Base-by-base conservation (phyloP, 1,140 invertebrate species). In the Agraylea sexmaculata region DNA sequence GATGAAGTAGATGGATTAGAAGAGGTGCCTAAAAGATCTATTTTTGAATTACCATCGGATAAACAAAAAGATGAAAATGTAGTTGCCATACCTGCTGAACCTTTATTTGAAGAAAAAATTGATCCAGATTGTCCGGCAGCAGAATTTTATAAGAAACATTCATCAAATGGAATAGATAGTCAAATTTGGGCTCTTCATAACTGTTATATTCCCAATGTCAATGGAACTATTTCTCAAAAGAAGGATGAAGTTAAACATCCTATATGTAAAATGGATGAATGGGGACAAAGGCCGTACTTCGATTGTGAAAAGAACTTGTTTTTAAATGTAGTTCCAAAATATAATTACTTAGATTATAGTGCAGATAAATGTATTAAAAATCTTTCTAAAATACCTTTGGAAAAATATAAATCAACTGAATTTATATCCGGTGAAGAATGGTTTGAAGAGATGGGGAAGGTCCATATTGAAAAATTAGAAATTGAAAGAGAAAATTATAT, bases 171-270 rank as follows among this genome's bases (percentile, higher is more conserved):
- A 5, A 54, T 50, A 3, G 45, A 52, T 36, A 53, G 51, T 41
- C 60, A 62, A 33, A 52, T 64, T 12, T 46, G 58, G 40, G 51
- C 50, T 3, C 49, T 64, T 18, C 61, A 64, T 37, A 64, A 61
- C 42, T 56, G 44, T 33, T 60, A 53, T 32, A 51, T 64, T 42
- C 50, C 59, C 36, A 68, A 72, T 49, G 65, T 80, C 12, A 82
- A 80, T 65, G 79, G 79, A 34, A 43, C 44, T 13, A 6, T 11
- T 10, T 18, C 11, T 2, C 7, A 21, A n/a, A 35, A 30, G 13
- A 42, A 23, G 2, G 7, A 19, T 16, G 5, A 23, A 15, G 13
- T 46, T 4, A 28, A 30, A 2, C 23, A 12, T 25, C 23, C 7
- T 8, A 25, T 8, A 7, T 46, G 45, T 27, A 31, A 36, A 23